Percentiles rank a stretch among this genome's conserved stretches.
These are phyloP conservation scores for Stegodyphus mimosarum DNA, from an alignment of 1,140 invertebrate species.

Conservation along the genomic window DNA sequence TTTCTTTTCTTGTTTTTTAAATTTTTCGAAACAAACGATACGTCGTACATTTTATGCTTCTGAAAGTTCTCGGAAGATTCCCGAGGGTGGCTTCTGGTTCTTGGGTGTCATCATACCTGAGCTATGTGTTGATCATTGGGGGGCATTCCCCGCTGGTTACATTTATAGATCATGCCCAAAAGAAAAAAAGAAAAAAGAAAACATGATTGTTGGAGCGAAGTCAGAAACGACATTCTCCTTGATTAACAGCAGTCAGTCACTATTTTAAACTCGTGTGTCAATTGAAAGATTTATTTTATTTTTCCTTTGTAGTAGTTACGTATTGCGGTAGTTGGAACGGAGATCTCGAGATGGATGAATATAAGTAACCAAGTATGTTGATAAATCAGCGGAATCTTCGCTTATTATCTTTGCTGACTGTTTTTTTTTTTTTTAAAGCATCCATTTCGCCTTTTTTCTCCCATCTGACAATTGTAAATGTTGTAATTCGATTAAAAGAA, in stretches of 20 bases:
- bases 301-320: not conserved
- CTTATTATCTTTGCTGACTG: too few species aligned
- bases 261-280: constrained; percentile 57
- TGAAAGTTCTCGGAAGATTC: not conserved
- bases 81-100: not conserved
- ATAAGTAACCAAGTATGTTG: too few species aligned
- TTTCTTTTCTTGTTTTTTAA: too few species aligned
- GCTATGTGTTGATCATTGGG: not conserved
- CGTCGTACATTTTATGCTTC: not conserved
- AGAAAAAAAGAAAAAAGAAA: not conserved
- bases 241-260: constrained; percentile 50
- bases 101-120: constrained; percentile 2
- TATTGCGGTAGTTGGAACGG: too few species aligned
- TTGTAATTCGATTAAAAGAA: too few species aligned
- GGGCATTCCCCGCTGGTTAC: not conserved
- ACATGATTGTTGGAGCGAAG: constrained; percentile 30
- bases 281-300: constrained; percentile 9
- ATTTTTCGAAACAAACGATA: too few species aligned
- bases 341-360: too few species aligned
- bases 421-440: too few species aligned
- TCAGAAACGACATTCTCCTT: constrained; percentile 39
- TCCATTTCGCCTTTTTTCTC: too few species aligned
- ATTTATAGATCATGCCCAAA: not conserved
- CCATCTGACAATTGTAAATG: too few species aligned
- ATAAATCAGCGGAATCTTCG: too few species aligned